These are phyloP conservation scores for Xiphorhynchus elegans DNA, from an alignment of 2,113 vertebrate species.

Conservation along the genomic window DNA sequence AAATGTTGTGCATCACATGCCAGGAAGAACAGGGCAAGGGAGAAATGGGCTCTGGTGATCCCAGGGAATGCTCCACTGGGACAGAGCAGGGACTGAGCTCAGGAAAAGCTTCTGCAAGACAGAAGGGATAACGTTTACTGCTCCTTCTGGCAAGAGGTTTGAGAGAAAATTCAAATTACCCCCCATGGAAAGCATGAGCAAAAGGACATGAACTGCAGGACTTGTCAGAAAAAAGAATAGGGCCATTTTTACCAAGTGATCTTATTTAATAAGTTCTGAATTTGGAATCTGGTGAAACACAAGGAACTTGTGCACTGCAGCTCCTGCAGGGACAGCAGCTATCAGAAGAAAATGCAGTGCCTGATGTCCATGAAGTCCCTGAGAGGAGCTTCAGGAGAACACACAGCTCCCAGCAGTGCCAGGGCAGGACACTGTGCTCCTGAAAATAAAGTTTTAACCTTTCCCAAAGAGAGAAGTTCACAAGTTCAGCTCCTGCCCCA, in stretches of 20 bases:
- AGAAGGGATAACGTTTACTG: neutral
- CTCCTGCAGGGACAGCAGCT: neutral
- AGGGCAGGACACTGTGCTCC: too few relatives aligned
- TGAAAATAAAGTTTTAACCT: too few relatives aligned
- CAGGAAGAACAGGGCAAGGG: neutral
- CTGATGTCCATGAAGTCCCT: rapidly evolving
- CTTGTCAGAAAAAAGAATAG: neutral
- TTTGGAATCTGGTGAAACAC: neutral
- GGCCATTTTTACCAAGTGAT: neutral
- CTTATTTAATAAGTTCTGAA: neutral
- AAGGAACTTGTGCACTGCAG: neutral
- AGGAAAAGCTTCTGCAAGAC: neutral
- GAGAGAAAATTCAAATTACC: neutral
- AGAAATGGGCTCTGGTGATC: neutral
- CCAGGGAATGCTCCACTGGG: neutral
- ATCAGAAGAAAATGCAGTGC: neutral
- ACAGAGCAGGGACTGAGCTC: neutral
- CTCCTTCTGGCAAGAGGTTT: neutral
- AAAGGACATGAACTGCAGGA: neutral
- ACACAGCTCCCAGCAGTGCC: too few relatives aligned
- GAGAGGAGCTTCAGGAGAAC: neutral
- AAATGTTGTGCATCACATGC: rapidly evolving
- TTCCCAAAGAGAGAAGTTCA: too few relatives aligned
- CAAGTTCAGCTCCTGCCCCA: too few relatives aligned
- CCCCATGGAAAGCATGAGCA: rapidly evolving